Percentiles rank a stretch among this genome's conserved stretches.
These are phyloP conservation scores for Echinarachnius parma DNA, from an alignment of 53 echinoderm and acorn worm genomes.

Conservation along the genomic window DNA sequence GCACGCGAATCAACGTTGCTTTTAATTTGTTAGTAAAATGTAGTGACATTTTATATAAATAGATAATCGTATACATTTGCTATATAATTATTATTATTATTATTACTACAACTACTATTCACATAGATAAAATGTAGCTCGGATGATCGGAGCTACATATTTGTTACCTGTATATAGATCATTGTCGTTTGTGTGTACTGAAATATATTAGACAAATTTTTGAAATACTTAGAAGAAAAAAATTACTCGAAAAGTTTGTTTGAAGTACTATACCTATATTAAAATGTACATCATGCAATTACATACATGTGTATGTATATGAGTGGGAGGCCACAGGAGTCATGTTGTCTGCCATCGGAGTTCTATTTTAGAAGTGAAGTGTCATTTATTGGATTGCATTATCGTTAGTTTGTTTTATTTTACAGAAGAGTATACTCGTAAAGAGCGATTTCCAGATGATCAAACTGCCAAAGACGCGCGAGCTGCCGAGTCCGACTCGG, in stretches of 20 bases:
- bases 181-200: slow-evolving; percentile 55
- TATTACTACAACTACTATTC: too few relatives aligned
- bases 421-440: too few relatives aligned
- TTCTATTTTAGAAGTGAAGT: too few relatives aligned
- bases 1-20: slow-evolving; percentile 38
- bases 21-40: slow-evolving; percentile 34
- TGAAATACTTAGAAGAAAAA: slow-evolving; percentile 54
- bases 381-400: too few relatives aligned
- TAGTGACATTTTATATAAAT: slow-evolving; percentile 53
- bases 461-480: too few relatives aligned
- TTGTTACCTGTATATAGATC: slow-evolving; percentile 48
- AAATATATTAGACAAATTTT: slow-evolving; percentile 50
- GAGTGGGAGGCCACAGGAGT: too few relatives aligned
- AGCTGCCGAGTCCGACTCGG: too few relatives aligned
- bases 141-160: slow-evolving; percentile 25
- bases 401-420: too few relatives aligned
- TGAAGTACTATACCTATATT: slow-evolving; percentile 52
- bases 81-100: slow-evolving; percentile 52
- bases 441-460: too few relatives aligned
- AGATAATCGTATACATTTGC: slow-evolving; percentile 54
- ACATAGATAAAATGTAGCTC: slow-evolving; percentile 35
- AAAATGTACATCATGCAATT: slow-evolving; percentile 50
- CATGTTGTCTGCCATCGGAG: too few relatives aligned
- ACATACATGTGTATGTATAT: too few relatives aligned
- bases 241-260: slow-evolving; percentile 52